phyloP scores from a whole-genome alignment of 2,888 invertebrate species.

The Chloromyia formosa region DNA sequence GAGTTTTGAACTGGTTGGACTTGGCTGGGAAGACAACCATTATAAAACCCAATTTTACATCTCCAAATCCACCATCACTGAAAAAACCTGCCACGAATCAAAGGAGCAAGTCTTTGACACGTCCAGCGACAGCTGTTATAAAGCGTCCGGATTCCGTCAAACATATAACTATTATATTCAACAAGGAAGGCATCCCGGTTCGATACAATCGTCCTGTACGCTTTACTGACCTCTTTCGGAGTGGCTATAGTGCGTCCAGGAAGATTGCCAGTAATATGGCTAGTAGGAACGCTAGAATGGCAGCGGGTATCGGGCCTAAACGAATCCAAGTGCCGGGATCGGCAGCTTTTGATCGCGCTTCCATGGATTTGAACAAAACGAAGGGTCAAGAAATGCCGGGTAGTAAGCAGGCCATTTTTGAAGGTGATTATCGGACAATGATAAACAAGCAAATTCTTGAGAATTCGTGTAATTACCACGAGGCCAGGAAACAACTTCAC shows the following conservation, averaged over 20 bases:
- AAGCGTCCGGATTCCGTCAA: conserved; percentile 58
- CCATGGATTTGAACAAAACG: conserved; percentile 26
- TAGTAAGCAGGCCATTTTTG: conserved; percentile 44
- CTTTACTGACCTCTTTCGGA: conserved; percentile 58
- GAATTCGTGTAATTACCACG: conserved; percentile 54
- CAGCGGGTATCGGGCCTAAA: background rate
- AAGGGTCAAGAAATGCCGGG: background rate
- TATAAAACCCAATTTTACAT: conserved; percentile 25
- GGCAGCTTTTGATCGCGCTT: conserved; percentile 28
- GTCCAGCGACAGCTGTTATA: conserved; percentile 65
- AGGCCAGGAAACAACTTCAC: conserved; percentile 73
- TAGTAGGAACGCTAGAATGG: background rate
- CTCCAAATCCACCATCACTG: background rate
- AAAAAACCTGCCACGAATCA: background rate
- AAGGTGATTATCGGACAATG: conserved; percentile 52
- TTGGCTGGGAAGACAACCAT: conserved; percentile 70
- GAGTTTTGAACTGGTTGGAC: conserved; percentile 83
- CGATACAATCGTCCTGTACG: conserved; percentile 59
- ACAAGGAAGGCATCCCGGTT: conserved; percentile 61
- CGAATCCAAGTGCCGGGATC: conserved; percentile 13
- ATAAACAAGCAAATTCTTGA: conserved; percentile 53
- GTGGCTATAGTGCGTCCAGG: conserved; percentile 41
- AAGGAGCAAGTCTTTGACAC: conserved; percentile 48
- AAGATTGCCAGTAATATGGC: conserved; percentile 35
- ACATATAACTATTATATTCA: conserved; percentile 62